Conservation (phyloP, 2,113 vertebrate species). For the Saguinus midas region DNA sequence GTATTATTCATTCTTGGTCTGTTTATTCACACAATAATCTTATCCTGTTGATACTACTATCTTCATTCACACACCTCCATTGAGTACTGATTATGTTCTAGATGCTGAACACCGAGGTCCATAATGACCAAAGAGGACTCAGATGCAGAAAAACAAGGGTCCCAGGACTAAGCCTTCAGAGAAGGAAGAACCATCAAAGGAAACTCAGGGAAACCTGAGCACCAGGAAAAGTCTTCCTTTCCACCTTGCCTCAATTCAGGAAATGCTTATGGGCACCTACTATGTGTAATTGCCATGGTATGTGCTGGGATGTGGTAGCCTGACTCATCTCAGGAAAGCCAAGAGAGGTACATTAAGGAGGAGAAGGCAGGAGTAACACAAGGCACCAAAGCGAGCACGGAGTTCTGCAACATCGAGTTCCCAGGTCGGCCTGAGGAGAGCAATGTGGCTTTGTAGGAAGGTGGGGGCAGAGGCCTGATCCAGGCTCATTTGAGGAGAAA, state of each 20-base stretch:
- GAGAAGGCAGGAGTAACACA: not conserved
- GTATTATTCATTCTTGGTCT: not conserved
- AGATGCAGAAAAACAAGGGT: not conserved
- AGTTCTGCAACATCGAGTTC: not conserved
- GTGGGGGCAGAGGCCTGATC: not conserved
- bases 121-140: not conserved
- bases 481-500: not conserved
- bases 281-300: not conserved
- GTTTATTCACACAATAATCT: not conserved
- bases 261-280: not conserved
- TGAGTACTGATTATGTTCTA: not conserved
- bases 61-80: not conserved
- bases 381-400: not conserved
- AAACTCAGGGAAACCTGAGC: not conserved
- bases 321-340: too few species aligned
- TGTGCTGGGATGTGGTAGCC: not conserved
- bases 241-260: not conserved
- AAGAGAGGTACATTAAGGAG: too few species aligned
- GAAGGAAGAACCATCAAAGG: not conserved
- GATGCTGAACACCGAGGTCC: not conserved
- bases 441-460: not conserved
- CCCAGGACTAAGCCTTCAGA: not conserved
- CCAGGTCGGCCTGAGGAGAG: not conserved
- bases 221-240: not conserved
- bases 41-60: not conserved